These are phyloP conservation scores for Malurus elegans DNA, from an alignment of 2,113 vertebrate genomes.

Conservation along the genomic window DNA sequence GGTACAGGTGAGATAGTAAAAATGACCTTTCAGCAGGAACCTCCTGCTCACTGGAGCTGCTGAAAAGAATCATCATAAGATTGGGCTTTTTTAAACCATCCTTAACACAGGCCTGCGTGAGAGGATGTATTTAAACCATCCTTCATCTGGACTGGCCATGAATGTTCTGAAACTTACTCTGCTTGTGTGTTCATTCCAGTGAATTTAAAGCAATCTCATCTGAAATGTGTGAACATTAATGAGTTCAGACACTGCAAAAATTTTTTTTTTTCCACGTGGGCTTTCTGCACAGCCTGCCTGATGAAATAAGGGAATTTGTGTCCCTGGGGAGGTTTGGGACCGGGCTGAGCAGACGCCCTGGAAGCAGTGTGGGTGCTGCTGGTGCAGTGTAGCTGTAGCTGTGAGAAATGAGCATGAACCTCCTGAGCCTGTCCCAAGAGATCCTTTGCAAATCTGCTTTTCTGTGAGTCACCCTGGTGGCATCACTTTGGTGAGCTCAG, in stretches of 20 bases:
- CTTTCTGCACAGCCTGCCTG: not conserved
- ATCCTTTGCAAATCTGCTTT: not conserved
- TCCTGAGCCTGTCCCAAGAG: not conserved
- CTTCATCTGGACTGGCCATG: not conserved
- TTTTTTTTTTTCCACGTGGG: not conserved
- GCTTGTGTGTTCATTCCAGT: not conserved
- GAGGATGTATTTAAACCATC: not conserved
- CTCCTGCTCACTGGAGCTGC: not conserved
- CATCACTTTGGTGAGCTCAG: not conserved
- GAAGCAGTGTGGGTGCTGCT: not conserved
- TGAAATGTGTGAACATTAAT: not conserved
- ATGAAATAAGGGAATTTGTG: not conserved
- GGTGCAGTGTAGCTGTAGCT: not conserved
- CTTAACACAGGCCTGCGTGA: not conserved
- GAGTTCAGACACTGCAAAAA: not conserved
- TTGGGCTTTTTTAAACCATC: not conserved
- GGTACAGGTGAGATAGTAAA: not conserved
- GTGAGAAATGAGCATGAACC: accelerated
- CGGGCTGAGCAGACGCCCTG: not conserved
- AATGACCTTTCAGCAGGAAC: not conserved
- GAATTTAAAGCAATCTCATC: not conserved
- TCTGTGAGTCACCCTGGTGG: not conserved
- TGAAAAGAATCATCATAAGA: not conserved
- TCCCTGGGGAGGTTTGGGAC: not conserved
- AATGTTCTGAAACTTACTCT: not conserved